These are phyloP conservation scores for Callosobruchus maculatus DNA, from an alignment of 2,888 invertebrate species.

Conservation along the genomic window DNA sequence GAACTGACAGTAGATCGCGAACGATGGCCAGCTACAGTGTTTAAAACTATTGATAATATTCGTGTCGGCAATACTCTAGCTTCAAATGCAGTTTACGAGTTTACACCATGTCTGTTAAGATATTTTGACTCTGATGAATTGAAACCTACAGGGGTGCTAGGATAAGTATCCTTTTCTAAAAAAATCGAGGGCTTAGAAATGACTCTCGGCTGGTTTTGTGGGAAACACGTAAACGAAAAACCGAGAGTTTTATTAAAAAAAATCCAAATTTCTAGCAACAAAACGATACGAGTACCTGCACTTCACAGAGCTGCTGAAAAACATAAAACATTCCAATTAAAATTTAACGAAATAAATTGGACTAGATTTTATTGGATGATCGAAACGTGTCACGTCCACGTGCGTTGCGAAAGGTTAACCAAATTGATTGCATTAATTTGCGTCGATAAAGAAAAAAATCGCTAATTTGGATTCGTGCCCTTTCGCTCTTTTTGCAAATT, in stretches of 20 bases:
- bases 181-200: too few relatives aligned
- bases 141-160: too few relatives aligned
- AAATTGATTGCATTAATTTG: neutral
- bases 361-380: neutral
- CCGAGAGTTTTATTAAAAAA: neutral
- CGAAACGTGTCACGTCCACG: neutral
- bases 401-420: neutral
- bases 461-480: slow-evolving; percentile 4
- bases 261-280: neutral
- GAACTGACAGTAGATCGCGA: too few relatives aligned
- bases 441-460: neutral
- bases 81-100: too few relatives aligned
- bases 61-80: too few relatives aligned
- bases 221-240: neutral
- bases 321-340: neutral
- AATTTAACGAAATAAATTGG: neutral
- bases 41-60: too few relatives aligned
- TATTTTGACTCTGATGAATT: too few relatives aligned
- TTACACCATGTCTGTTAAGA: too few relatives aligned
- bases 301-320: neutral
- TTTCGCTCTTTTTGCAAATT: neutral
- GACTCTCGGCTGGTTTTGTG: neutral
- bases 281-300: neutral
- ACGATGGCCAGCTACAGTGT: too few relatives aligned
- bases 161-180: too few relatives aligned